Conservation (phyloP, 2,113 vertebrate species). For the Rafetus swinhoei region DNA sequence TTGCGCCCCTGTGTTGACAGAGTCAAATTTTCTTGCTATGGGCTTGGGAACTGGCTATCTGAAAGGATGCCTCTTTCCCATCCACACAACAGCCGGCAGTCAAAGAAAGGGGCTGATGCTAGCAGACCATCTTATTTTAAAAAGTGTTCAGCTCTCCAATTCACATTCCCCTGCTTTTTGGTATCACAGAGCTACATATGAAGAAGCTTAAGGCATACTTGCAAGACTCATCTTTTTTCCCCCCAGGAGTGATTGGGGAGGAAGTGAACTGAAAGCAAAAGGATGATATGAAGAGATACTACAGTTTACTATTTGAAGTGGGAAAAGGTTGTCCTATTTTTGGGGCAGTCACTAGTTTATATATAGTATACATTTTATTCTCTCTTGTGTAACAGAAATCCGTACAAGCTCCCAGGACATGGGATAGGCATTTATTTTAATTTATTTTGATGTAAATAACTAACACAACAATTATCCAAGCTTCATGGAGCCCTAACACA, state of each 20-base stretch:
- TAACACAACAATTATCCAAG: neutral
- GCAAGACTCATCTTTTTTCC: neutral
- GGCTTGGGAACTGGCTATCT: neutral
- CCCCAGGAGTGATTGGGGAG: neutral
- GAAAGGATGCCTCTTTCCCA: neutral
- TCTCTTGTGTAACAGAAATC: neutral
- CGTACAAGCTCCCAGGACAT: neutral
- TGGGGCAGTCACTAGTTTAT: neutral
- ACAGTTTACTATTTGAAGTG: neutral
- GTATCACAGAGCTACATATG: neutral
- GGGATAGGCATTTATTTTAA: neutral
- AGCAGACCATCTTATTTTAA: neutral
- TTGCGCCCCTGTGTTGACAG: neutral
- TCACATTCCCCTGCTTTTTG: neutral
- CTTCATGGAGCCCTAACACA: neutral
- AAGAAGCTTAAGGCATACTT: neutral
- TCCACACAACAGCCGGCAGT: neutral
- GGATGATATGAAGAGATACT: neutral
- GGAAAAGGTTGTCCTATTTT: neutral
- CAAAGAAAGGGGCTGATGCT: rapidly evolving
- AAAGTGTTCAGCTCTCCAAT: neutral
- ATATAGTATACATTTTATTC: neutral
- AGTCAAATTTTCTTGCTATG: rapidly evolving
- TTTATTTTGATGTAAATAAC: neutral
- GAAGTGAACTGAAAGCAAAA: neutral